A percentile compares a stretch with the other conserved stretches of the same genome.
phyloP scores from a whole-genome alignment of 2,888 invertebrate species.

The Pemphredon lugubris region DNA sequence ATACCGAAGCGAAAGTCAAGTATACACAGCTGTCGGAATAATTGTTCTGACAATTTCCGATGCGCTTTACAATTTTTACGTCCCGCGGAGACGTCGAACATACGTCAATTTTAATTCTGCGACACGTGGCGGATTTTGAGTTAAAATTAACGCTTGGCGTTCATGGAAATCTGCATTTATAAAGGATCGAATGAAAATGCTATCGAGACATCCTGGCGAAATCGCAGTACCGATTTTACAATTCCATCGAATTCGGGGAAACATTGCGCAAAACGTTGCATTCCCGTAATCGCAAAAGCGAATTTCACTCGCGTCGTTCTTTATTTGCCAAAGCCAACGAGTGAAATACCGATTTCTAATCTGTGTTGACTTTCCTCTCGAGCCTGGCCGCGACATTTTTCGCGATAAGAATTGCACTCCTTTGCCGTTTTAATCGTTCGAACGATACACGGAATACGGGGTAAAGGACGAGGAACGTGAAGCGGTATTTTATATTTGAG shows the following conservation, averaged over 20 bases:
- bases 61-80: not conserved
- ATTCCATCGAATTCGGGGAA: too few species aligned
- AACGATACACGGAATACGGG: not conserved
- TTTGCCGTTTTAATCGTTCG: conserved; percentile 18
- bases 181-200: too few species aligned
- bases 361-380: conserved; percentile 50
- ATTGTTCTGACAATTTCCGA: conserved; percentile 9
- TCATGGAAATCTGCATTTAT: too few species aligned
- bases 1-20: conserved; percentile 50
- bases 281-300: not conserved
- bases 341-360: conserved; percentile 59
- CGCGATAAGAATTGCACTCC: conserved; percentile 24
- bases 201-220: too few species aligned
- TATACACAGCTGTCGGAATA: conserved; percentile 26
- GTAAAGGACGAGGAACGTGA: not conserved
- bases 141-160: too few species aligned
- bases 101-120: too few species aligned
- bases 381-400: conserved; percentile 34
- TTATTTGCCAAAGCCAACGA: conserved; percentile 30
- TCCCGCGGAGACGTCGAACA: not conserved
- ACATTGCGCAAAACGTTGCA: too few species aligned
- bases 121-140: too few species aligned
- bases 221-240: too few species aligned
- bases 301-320: not conserved
- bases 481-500: too few species aligned